A percentile compares a stretch with the other conserved stretches of the same genome.
phyloP scores from a whole-genome alignment of 92 coral and sea anemone genomes.

The Porites evermanni region DNA sequence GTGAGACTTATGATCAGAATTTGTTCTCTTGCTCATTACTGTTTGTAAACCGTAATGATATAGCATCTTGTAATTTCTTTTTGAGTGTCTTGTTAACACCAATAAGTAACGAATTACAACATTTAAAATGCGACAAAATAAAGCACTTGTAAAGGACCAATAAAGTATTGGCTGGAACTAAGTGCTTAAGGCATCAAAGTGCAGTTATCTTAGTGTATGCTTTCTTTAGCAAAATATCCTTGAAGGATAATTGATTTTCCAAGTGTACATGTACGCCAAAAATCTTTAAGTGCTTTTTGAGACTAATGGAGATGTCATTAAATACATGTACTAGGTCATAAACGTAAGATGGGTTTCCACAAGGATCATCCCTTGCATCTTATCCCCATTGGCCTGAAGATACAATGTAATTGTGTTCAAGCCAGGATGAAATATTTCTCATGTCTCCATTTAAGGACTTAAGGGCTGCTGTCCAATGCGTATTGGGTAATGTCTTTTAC shows the following conservation, averaged over 20 bases:
- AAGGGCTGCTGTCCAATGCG: constrained; percentile 1
- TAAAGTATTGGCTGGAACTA: neutral
- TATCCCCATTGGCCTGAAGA: constrained; percentile 9
- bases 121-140: constrained; percentile 15
- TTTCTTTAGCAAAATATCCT: constrained; percentile 10
- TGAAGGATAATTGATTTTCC: too few species aligned
- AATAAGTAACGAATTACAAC: constrained; percentile 3
- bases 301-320: too few species aligned
- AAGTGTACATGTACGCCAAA: too few species aligned
- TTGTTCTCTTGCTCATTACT: too few species aligned
- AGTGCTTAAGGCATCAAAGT: constrained; percentile 2
- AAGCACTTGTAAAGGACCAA: neutral
- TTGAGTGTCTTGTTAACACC: neutral
- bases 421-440: constrained; percentile 8
- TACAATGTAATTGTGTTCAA: constrained; percentile 18
- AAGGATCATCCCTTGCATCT: too few species aligned
- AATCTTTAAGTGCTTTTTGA: too few species aligned
- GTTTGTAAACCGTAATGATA: too few species aligned
- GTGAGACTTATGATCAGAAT: too few species aligned
- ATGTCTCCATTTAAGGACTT: constrained; percentile 20
- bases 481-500: constrained; percentile 26
- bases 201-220: constrained; percentile 36
- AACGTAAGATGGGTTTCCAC: neutral
- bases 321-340: too few species aligned
- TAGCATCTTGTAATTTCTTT: too few species aligned